Evolutionary conservation across 2,888 invertebrate genomes (phyloP).

Genomic region (Chironomus tentans): DNA sequence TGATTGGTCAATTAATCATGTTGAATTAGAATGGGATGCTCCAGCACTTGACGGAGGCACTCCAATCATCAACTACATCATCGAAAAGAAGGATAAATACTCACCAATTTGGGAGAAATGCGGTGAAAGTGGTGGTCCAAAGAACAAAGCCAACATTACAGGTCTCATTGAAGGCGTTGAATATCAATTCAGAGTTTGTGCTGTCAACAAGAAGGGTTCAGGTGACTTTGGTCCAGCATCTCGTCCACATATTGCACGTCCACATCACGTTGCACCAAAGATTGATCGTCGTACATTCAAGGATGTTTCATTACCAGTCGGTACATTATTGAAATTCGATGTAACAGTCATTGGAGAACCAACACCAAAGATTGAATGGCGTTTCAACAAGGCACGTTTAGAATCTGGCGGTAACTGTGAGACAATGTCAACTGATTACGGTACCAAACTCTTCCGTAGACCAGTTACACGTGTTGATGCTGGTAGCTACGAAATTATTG

Average conservation of each 20-base stretch:
- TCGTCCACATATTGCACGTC: constrained; percentile 77
- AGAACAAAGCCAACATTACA: constrained; percentile 70
- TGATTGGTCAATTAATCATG: constrained; percentile 89
- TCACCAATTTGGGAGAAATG: constrained; percentile 91
- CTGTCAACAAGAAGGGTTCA: constrained; percentile 89
- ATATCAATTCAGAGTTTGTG: constrained; percentile 92
- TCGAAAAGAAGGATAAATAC: constrained; percentile 89
- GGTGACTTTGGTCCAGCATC: constrained; percentile 85
- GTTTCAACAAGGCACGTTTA: constrained; percentile 71
- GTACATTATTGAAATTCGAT: constrained; percentile 86
- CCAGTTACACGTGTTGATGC: constrained; percentile 73
- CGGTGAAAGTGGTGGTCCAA: constrained; percentile 66
- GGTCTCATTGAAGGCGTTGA: constrained; percentile 92
- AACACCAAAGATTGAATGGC: constrained; percentile 88
- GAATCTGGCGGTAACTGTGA: constrained; percentile 59
- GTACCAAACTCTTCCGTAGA: constrained; percentile 74
- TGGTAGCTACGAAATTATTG: constrained; percentile 79
- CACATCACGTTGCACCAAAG: constrained; percentile 84
- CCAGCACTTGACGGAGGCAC: constrained; percentile 88
- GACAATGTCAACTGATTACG: constrained; percentile 79
- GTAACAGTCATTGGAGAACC: constrained; percentile 93
- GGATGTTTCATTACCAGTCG: constrained; percentile 83
- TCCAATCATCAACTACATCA: constrained; percentile 84
- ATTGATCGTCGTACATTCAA: constrained; percentile 89
- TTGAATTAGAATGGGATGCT: constrained; percentile 83